Conservation (phyloP, 2,888 invertebrate genomes). For the Macrosoma leucophasiata region DNA sequence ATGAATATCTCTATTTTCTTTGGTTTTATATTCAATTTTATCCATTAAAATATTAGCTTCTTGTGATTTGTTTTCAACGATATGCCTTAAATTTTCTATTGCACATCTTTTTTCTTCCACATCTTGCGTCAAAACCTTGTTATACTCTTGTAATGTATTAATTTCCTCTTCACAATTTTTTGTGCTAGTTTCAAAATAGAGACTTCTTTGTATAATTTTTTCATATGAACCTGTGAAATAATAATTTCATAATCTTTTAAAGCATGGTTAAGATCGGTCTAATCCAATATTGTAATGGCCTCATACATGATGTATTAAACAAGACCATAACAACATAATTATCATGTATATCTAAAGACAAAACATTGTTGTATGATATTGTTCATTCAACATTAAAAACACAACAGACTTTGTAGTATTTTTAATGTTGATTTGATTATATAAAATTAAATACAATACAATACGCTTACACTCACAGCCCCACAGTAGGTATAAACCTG, state of each 20-base stretch:
- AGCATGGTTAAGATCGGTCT: no score
- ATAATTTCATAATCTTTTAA: not conserved
- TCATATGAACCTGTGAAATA: slow-evolving; percentile 42
- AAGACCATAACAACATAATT: no score
- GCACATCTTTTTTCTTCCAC: slow-evolving; percentile 41
- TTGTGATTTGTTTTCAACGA: slow-evolving; percentile 43
- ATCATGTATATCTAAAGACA: no score
- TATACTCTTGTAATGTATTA: slow-evolving; percentile 37
- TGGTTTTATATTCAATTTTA: slow-evolving; percentile 38
- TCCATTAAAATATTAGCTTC: slow-evolving; percentile 42
- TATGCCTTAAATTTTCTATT: slow-evolving; percentile 40
- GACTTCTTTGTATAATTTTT: slow-evolving; percentile 41
- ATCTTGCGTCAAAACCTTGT: slow-evolving; percentile 34
- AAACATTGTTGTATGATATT: no score
- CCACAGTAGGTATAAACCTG: no score
- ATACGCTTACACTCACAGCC: no score
- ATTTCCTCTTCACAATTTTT: slow-evolving; percentile 37
- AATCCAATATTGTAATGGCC: no score
- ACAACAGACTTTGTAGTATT: no score
- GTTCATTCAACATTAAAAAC: no score
- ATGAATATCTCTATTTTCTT: slow-evolving; percentile 36
- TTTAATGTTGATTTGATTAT: no score
- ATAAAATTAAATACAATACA: no score
- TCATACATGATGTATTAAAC: no score
- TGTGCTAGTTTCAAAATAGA: slow-evolving; percentile 46